A percentile compares a stretch with the other conserved stretches of the same genome.
Conservation (phyloP, 2,113 vertebrate species). For the Petromus typicus region DNA sequence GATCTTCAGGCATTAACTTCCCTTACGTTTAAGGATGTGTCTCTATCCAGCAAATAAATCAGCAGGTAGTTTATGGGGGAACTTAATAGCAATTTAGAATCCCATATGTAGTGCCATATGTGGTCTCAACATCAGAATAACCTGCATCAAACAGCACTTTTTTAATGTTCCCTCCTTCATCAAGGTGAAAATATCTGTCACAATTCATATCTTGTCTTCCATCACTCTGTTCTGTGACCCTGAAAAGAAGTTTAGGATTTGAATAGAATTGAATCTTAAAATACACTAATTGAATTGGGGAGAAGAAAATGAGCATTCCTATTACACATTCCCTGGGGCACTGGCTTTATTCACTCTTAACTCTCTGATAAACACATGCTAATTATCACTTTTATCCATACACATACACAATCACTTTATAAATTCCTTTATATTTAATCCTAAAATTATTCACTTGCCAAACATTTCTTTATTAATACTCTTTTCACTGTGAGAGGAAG, state of each 20-base stretch:
- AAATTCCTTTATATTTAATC: background rate
- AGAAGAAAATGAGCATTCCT: constrained; percentile 25
- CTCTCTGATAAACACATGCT: constrained; percentile 28
- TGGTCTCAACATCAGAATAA: background rate
- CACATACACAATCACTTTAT: background rate
- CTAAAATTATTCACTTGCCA: background rate
- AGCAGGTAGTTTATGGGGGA: background rate
- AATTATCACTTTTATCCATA: background rate
- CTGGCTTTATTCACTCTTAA: background rate
- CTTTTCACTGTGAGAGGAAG: background rate
- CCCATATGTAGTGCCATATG: background rate
- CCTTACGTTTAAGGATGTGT: background rate
- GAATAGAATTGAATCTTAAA: constrained; percentile 53
- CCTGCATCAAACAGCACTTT: constrained; percentile 24
- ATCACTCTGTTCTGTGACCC: background rate
- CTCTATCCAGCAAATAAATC: constrained; percentile 5
- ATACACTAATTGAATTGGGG: constrained; percentile 22
- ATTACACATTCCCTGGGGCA: background rate
- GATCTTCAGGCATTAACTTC: background rate
- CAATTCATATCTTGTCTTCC: background rate
- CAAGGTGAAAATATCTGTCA: constrained; percentile 54
- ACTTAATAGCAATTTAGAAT: constrained; percentile 42
- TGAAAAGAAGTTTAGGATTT: constrained; percentile 30
- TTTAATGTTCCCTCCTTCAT: constrained; percentile 9
- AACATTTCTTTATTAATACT: background rate